Base-by-base conservation (phyloP, 2,113 vertebrate genomes). In the Heteronetta atricapilla region DNA sequence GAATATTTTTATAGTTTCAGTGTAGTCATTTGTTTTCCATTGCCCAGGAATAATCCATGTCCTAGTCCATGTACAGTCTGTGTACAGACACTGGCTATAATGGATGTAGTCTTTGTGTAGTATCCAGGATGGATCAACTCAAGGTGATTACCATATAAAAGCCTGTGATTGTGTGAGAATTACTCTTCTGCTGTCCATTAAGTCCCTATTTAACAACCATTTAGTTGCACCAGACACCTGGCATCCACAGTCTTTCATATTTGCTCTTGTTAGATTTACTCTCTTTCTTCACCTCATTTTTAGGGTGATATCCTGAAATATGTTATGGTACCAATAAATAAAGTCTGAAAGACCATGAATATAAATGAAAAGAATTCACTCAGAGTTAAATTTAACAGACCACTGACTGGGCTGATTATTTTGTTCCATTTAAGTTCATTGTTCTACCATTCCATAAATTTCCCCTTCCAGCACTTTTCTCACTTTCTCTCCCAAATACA, bases 381-480 rank as follows among this genome's bases (percentile, higher is more conserved):
- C 7, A 2, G 64, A 91, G 86, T 91, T 91, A 96, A 94, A 93
- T 96, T 95, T 95, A 97, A 88, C 90, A 94, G 69, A 44, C 48
- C 60, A 72, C 34, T 78, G 86, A 48, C 73, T 84, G 31, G 76
- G 29, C 53, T 93, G 69, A 95, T 95, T 91, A 88, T 93, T 90
- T 94, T 92, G 10, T 89, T 90, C 73, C 58, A 86, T 94, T 92
- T 92, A 95, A 92, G 73, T 90, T 94, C 76, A 60, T 79, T 92
- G 76, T 86, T 96, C 93, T 89, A 50, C 82, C 58, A 82, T 79
- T 92, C 80, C 62, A 86, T 90, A 92, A 88, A 95, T 95, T 95
- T 93, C 23, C 62, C 7, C 84, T 86, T 90, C 62, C 34, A 74
- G 10, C 17, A 86, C 64, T 74, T 8, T 74, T 76, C 76, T 86